phyloP scores from a whole-genome alignment of 2,113 vertebrate species.

The Cisticola juncidis region DNA sequence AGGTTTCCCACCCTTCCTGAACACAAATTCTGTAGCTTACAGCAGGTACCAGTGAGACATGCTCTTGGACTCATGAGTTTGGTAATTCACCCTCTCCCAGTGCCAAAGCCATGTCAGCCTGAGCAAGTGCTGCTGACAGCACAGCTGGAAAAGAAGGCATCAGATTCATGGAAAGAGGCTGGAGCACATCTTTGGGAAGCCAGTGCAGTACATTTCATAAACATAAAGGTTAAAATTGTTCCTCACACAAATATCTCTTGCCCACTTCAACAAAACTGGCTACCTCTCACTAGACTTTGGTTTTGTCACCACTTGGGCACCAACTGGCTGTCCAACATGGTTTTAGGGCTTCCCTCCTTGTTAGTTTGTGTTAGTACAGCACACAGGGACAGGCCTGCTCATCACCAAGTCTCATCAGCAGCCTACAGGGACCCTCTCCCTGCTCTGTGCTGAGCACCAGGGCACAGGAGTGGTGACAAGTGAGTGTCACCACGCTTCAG shows the following conservation, averaged over 20 bases:
- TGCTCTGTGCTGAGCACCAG: neutral
- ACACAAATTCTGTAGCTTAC: neutral
- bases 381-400: neutral
- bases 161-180: neutral
- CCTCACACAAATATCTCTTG: neutral
- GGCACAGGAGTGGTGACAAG: neutral
- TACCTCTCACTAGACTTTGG: fast-evolving
- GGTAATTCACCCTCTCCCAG: neutral
- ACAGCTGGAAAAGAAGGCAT: neutral
- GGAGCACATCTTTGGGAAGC: neutral
- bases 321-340: fast-evolving
- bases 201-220: neutral
- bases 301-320: neutral
- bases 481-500: neutral
- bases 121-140: neutral
- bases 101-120: neutral
- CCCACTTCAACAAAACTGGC: neutral
- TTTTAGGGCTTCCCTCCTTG: neutral
- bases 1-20: neutral
- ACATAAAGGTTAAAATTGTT: neutral
- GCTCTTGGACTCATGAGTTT: fast-evolving
- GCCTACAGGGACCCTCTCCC: neutral
- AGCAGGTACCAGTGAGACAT: neutral
- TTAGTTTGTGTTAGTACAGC: neutral
- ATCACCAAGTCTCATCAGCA: too few relatives aligned